Base-by-base conservation (phyloP, 2,888 invertebrate species). In the Cancer borealis region DNA sequence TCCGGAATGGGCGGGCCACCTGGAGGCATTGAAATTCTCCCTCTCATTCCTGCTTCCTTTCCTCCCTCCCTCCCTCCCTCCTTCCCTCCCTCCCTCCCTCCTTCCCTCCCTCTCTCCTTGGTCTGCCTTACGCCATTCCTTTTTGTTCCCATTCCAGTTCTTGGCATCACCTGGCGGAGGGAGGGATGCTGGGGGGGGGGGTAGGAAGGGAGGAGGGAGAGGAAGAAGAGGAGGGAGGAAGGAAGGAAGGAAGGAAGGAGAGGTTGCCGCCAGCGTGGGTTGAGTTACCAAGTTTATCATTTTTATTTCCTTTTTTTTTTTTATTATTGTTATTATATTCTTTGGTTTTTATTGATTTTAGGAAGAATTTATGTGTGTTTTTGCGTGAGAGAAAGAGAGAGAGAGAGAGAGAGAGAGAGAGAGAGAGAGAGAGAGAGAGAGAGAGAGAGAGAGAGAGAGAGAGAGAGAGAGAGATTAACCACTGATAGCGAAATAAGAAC, bases 101-200 rank as follows among this genome's bases (percentile, higher is more conserved):
- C 10, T 30, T 8, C 91, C 45, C 21, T 2, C 73, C 66, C 17
- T 45, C 73, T 21, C 91, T 3, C 30, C 21, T 30, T n/a, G 26
- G 14, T 66, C 17, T 49, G 14, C 39, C 91, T 73, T 73, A 45
- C 66, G 91, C 91, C 73, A 60, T 91, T 73, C 91, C 73, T 91
- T 60, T 54, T 91, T 91, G 91, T 60, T 91, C 66, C 66, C 60
- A 73, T 60, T 90, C 90, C 90, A 26, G 49, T 79, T 79, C 79
- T 49, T 49, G 26, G 49, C 47, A 60, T 47, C 90, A 90, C 90
- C 90, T 90, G 90, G 90, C 90, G 88, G 47, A 12, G 14, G 88
- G 54, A 49, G 60, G 26, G 54, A 60, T 17, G 47, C n/a, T 26
- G 88, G 54, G 45, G 60, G 10, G 26, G 17, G 26, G 30, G 79